Conservation (phyloP, 2,113 vertebrate genomes). For the Nycticebus coucang region DNA sequence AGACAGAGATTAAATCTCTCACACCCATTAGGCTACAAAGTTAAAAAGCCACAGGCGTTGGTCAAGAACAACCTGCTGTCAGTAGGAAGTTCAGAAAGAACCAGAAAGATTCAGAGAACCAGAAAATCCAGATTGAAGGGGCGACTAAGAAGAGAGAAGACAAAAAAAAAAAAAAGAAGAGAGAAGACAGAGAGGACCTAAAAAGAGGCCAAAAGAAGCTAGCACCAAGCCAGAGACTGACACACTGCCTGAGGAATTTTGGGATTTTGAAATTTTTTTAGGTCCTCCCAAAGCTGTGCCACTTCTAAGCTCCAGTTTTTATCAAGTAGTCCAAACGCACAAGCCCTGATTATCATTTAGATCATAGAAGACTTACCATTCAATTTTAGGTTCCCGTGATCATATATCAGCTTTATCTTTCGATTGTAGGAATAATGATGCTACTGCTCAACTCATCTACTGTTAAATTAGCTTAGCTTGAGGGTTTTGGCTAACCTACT, state of each 20-base stretch:
- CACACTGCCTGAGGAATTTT: not conserved
- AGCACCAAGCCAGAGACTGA: not conserved
- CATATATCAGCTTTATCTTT: not conserved
- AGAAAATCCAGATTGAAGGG: not conserved
- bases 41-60: not conserved
- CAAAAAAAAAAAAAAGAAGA: no score
- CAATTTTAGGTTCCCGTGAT: not conserved
- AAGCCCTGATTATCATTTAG: not conserved
- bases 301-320: not conserved
- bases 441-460: not conserved
- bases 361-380: not conserved
- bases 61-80: not conserved
- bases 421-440: not conserved
- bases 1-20: not conserved
- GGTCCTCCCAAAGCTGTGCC: not conserved
- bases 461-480: not conserved
- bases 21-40: not conserved
- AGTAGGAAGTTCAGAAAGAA: not conserved
- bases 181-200: not conserved
- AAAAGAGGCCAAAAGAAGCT: not conserved
- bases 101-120: not conserved
- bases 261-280: not conserved
- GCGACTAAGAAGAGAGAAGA: not conserved
- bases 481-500: not conserved
- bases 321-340: not conserved